Evolutionary conservation across 2,888 invertebrate genomes (phyloP).

Genomic region (Microplitis deprimator): DNA sequence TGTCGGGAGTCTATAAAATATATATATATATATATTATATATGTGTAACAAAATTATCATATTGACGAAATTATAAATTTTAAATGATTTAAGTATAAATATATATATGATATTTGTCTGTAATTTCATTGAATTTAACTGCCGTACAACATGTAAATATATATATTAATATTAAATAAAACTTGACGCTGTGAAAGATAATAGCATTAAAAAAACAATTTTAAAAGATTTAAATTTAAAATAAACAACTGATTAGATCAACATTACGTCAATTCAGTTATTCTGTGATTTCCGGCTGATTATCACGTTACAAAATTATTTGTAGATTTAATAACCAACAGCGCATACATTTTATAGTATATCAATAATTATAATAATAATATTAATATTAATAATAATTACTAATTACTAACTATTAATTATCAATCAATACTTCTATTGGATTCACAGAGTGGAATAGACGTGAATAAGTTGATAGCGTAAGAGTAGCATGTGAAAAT

Average conservation of each 20-base stretch:
- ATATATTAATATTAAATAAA: background rate
- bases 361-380: background rate
- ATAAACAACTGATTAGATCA: background rate
- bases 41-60: background rate
- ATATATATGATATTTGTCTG: background rate
- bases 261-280: background rate
- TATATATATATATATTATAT: background rate
- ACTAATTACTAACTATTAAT: background rate
- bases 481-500: background rate
- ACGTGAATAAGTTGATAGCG: background rate
- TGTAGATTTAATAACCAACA: slow-evolving; percentile 10
- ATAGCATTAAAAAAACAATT: slow-evolving; percentile 4
- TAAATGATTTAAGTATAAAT: background rate
- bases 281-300: slow-evolving; percentile 4
- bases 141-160: slow-evolving; percentile 14
- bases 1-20: background rate
- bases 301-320: slow-evolving; percentile 14
- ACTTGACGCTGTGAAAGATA: slow-evolving; percentile 15
- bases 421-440: too few relatives aligned
- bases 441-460: background rate
- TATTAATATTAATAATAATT: background rate
- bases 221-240: background rate
- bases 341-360: background rate
- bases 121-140: background rate
- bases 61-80: background rate